Evolutionary conservation across 2,797 vertebrate genomes (phyloP), one percentile per base, ranked within the genome.

Genomic region (Masticophis lateralis): DNA sequence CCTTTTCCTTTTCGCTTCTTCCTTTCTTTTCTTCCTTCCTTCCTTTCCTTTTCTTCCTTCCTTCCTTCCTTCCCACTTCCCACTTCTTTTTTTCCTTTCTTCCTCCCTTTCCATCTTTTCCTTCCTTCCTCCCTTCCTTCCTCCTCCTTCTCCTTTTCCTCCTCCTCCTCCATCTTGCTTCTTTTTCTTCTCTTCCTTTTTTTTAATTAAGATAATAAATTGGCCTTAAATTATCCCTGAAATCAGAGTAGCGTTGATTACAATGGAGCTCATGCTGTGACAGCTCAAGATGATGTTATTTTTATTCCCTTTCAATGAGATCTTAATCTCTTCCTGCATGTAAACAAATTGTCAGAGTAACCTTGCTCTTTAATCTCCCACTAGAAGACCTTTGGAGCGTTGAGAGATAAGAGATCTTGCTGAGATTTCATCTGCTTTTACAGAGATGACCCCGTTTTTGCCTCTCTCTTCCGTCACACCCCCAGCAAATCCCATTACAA

Each of bases 171-270:
- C 32, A 11, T 22, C 37, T 83, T 25, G 20, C 37, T 83, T 83
- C 37, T 83, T 47, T 83, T 43, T n/a, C 43, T 32, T 47, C n/a
- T 56, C 93, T 97, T 94, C 94, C 94, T 93, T 94, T 94, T 47
- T 98, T 99, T 98, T 98, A 98, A 99, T 99, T 99, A 98, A 98
- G 98, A 99, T 99, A 99, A 99, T 99, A 99, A 99, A 99, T 99
- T 98, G 98, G 98, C 98, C 98, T 99, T 98, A 99, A 99, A 99
- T 99, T 99, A 99, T 99, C 99, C 99, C 98, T 99, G 99, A 99
- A 99, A 99, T 99, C 99, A 99, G 98, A 98, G 98, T 99, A 99
- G 98, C 98, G 97, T 99, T 99, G 99, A 99, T 99, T 99, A 99
- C 99, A 99, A 99, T 98, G 97, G 98, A 97, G 97, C 97, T 98